A percentile compares a stretch with the other conserved stretches of the same genome.
These are phyloP conservation scores for Nomada lathburiana DNA, from an alignment of 2,888 invertebrate genomes.

Conservation along the genomic window DNA sequence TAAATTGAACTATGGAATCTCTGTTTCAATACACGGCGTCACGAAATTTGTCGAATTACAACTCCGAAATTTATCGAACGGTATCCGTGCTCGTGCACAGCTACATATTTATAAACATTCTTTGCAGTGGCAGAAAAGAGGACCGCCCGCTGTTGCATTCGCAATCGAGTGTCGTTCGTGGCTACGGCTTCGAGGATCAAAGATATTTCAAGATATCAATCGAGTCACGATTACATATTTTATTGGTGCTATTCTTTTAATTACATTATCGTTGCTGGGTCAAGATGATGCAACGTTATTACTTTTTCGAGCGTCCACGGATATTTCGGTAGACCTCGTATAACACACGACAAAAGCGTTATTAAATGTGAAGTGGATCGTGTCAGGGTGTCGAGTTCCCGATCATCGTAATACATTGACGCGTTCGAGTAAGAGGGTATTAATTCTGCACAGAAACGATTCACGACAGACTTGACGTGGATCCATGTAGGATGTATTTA, in stretches of 20 bases:
- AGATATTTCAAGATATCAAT: not conserved
- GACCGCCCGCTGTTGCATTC: conserved; percentile 12
- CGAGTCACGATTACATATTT: conserved; percentile 2
- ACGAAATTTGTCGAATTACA: not conserved
- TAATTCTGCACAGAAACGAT: conserved; percentile 4
- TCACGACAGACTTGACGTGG: conserved; percentile 4
- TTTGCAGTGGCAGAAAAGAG: conserved; percentile 11
- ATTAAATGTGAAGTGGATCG: not conserved
- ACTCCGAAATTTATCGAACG: not conserved
- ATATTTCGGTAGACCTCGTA: not conserved
- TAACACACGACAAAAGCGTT: not conserved
- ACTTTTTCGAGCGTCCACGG: not conserved
- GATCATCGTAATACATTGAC: not conserved
- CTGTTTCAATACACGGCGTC: not conserved
- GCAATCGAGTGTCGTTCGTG: conserved; percentile 7
- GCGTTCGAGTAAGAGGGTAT: not conserved
- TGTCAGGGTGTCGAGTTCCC: not conserved
- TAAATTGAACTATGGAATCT: not conserved
- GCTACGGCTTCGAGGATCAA: not conserved
- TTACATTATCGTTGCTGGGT: conserved; percentile 25
- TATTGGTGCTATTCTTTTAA: conserved; percentile 36
- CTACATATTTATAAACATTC: not conserved
- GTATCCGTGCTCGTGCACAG: too few relatives aligned
- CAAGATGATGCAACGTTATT: conserved; percentile 1
- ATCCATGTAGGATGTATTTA: conserved; percentile 27